These are phyloP conservation scores for Brachyptera risi DNA, from an alignment of 2,888 invertebrate genomes.

Conservation along the genomic window DNA sequence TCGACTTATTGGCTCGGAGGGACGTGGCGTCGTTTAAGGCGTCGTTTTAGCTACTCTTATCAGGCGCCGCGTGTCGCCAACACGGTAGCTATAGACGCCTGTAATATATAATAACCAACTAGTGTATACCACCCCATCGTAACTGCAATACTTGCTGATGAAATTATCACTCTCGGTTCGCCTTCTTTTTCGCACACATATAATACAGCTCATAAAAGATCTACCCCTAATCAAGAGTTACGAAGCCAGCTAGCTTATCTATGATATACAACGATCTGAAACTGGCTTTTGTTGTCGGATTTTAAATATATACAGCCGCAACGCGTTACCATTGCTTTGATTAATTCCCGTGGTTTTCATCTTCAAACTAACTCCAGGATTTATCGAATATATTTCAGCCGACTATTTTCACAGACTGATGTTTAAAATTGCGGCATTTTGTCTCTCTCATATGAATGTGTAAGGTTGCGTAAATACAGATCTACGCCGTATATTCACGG, in stretches of 20 bases:
- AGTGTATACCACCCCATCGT: constrained; percentile 10
- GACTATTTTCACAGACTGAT: too few relatives aligned
- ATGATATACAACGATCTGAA: constrained; percentile 9
- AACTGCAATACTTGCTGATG: constrained; percentile 6
- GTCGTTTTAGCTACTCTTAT: constrained; percentile 15
- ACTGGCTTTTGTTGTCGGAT: constrained; percentile 2
- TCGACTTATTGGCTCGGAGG: constrained; percentile 19
- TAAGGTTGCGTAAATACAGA: too few relatives aligned
- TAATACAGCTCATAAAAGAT: neutral
- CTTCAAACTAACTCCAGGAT: neutral
- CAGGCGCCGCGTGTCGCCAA: constrained; percentile 18
- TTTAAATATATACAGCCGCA: neutral
- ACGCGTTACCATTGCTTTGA: constrained; percentile 1
- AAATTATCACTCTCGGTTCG: constrained; percentile 16
- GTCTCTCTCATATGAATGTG: too few relatives aligned
- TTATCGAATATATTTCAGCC: too few relatives aligned
- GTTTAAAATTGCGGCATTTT: too few relatives aligned
- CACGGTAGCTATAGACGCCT: constrained; percentile 4
- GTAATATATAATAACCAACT: constrained; percentile 20
- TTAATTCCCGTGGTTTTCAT: constrained; percentile 4
- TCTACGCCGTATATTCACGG: too few relatives aligned
- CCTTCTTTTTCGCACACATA: neutral
- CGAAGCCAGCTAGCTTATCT: neutral
- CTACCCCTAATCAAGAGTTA: constrained; percentile 15
- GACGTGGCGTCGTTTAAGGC: neutral